Evolutionary conservation across 2,113 vertebrate genomes (phyloP), one percentile per base, ranked within the genome.

Genomic region (Antigone vipio): DNA sequence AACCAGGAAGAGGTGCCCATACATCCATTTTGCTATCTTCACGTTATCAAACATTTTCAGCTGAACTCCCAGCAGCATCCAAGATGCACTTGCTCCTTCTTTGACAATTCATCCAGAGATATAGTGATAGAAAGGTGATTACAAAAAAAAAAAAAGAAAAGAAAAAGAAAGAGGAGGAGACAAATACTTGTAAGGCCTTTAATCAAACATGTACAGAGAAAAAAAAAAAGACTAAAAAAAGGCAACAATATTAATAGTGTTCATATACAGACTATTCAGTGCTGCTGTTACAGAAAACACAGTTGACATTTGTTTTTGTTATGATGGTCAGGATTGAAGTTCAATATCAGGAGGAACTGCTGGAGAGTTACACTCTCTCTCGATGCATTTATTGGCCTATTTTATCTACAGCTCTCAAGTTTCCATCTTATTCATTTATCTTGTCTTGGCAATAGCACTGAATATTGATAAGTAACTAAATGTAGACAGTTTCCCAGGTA

Each of bases 401-500:
- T 85, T 80, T 63, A 82, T 91, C 55, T 88, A 53, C 29, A 79
- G 53, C 55, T 79, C 67, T 88, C 78, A 35, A 68, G 62, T 93
- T 96, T 60, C 78, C 80, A 45, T 78, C 55, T 55, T 38, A 49
- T 23, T 85, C 67, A 82, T 91, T 85, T 88, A 79, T 77, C 63
- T 42, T 44, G 49, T 72, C 66, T 88, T 66, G 89, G 92, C 55
- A 71, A 40, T 82, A 75, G 60, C 75, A n/a, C 34, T 56, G 55
- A 85, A 76, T 92, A 87, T 64, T 89, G 73, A 55, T 79, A 89
- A 95, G 93, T 55, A 34, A n/a, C 62, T 73, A 64, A 82, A 59
- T 59, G 77, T 23, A 93, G 85, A 58, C 77, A 93, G 92, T 92
- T 97, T 89, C 92, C 68, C 94, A 89, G 91, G 93, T 95, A 96